Percentiles rank a stretch among this genome's conserved stretches.
Evolutionary conservation across 2,113 vertebrate species (phyloP).

Genomic region (Echinops telfairi): DNA sequence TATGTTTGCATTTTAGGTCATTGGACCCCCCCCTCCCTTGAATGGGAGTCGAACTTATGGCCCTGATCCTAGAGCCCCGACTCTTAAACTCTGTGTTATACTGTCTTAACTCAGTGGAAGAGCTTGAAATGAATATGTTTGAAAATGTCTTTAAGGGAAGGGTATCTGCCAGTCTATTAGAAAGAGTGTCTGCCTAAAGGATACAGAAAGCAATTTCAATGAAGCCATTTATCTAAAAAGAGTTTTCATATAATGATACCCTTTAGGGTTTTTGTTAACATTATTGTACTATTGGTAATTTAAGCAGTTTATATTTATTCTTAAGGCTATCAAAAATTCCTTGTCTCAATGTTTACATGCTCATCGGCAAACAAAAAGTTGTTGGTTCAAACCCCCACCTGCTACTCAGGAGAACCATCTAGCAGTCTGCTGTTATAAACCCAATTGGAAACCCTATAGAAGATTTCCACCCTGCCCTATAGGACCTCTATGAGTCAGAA

Average conservation of each 20-base stretch:
- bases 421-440: neutral
- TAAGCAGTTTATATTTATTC: constrained; percentile 15
- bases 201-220: neutral
- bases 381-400: neutral
- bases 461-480: neutral
- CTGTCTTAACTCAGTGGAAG: neutral
- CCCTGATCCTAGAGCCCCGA: neutral
- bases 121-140: neutral
- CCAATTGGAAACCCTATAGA: neutral
- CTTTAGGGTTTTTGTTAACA: neutral
- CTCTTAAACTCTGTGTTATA: neutral
- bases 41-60: neutral
- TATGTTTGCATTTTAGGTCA: too few relatives aligned
- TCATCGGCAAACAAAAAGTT: neutral
- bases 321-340: neutral
- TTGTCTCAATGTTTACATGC: neutral
- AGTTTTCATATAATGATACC: neutral
- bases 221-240: neutral
- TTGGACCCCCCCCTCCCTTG: too few relatives aligned
- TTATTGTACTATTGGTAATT: neutral
- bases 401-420: neutral
- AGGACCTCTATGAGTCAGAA: neutral
- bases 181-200: neutral
- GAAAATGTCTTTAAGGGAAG: neutral
- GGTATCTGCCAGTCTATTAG: neutral